Conservation (phyloP, 2,888 invertebrate species). For the Drosophila bunnanda region DNA sequence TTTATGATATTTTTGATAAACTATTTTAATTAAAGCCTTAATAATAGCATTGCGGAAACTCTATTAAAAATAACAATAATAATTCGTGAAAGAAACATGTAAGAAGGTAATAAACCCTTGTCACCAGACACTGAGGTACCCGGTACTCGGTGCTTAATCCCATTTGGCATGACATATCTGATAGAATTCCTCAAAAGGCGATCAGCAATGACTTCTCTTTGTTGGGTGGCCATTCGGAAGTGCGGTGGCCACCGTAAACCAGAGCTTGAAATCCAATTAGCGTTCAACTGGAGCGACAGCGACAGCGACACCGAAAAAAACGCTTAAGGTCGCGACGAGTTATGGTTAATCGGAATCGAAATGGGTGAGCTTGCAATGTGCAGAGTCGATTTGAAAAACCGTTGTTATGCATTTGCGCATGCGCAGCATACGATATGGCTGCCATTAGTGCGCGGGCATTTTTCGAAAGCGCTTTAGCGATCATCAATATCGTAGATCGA, state of each 20-base stretch:
- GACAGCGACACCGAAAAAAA: slow-evolving; percentile 13
- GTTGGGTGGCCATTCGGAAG: slow-evolving; percentile 61
- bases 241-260: slow-evolving; percentile 51
- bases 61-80: neutral
- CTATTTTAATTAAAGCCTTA: neutral
- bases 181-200: slow-evolving; percentile 7
- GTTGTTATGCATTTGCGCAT: slow-evolving; percentile 82
- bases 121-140: neutral
- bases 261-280: slow-evolving; percentile 71
- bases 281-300: slow-evolving; percentile 55
- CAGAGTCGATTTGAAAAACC: slow-evolving; percentile 76
- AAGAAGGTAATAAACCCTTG: slow-evolving; percentile 10
- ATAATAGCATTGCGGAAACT: neutral
- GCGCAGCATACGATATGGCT: slow-evolving; percentile 74
- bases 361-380: slow-evolving; percentile 59
- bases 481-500: slow-evolving; percentile 51
- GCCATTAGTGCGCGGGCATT: slow-evolving; percentile 38
- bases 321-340: slow-evolving; percentile 60
- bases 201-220: slow-evolving; percentile 15
- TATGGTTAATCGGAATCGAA: slow-evolving; percentile 19
- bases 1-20: too few relatives aligned
- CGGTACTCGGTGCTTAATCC: slow-evolving; percentile 2
- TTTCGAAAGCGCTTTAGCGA: slow-evolving; percentile 71
- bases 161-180: slow-evolving; percentile 1
- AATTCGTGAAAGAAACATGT: neutral